Percentiles rank a stretch among this genome's conserved stretches.
These are phyloP conservation scores for Diadromus collaris DNA, from an alignment of 2,888 invertebrate genomes.

Conservation along the genomic window DNA sequence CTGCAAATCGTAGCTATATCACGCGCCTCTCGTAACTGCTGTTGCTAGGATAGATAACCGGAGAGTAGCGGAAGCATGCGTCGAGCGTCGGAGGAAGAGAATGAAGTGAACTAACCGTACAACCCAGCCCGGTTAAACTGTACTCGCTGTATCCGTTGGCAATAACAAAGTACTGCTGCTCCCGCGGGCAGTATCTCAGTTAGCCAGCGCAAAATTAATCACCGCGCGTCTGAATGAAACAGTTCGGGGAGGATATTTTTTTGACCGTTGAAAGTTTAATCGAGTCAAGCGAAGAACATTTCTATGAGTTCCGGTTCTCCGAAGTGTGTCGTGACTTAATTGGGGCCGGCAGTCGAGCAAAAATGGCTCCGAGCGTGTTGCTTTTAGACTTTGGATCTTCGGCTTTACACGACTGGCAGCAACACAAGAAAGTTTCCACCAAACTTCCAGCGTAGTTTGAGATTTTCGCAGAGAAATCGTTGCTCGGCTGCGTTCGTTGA, in stretches of 20 bases:
- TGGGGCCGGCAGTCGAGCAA: not conserved
- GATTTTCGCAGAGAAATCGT: not conserved
- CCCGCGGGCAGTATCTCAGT: slow-evolving; percentile 22
- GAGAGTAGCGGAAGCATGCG: slow-evolving; percentile 25
- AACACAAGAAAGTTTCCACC: not conserved
- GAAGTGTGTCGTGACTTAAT: not conserved
- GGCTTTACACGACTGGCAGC: not conserved
- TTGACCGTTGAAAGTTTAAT: slow-evolving; percentile 3
- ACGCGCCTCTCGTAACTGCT: slow-evolving; percentile 32
- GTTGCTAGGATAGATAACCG: slow-evolving; percentile 29
- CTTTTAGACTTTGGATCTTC: not conserved
- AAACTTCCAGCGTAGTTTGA: not conserved
- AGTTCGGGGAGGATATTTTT: not conserved
- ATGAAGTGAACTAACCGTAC: slow-evolving; percentile 25
- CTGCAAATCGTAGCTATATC: slow-evolving; percentile 25
- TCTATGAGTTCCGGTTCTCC: too few relatives aligned
- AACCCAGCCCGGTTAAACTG: slow-evolving; percentile 8
- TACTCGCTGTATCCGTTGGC: slow-evolving; percentile 21
- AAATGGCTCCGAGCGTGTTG: not conserved
- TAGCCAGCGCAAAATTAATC: slow-evolving; percentile 10
- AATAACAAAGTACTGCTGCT: slow-evolving; percentile 9
- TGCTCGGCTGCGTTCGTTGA: not conserved
- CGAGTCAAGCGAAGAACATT: not conserved
- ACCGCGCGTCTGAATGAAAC: not conserved
- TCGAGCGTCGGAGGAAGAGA: slow-evolving; percentile 40